Percentiles rank a stretch among this genome's conserved stretches.
phyloP scores from a whole-genome alignment of 1,140 invertebrate species.

The Andrena cerasifolii region DNA sequence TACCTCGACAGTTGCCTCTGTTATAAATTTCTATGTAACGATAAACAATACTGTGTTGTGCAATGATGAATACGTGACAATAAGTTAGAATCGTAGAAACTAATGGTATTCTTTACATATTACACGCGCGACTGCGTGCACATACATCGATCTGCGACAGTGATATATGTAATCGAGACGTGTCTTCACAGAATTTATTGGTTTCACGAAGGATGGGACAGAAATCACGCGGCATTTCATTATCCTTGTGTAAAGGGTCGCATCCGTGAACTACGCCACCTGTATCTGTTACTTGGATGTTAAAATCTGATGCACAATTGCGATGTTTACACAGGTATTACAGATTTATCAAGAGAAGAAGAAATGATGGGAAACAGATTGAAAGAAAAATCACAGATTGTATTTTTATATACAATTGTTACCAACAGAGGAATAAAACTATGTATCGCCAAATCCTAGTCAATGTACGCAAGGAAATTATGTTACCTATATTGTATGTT shows the following conservation, averaged over 20 bases:
- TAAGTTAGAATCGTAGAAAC: slow-evolving; percentile 52
- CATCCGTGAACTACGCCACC: slow-evolving; percentile 49
- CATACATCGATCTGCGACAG: slow-evolving; percentile 49
- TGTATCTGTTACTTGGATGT: slow-evolving; percentile 61
- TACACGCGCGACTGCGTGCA: not conserved
- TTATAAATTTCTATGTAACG: slow-evolving; percentile 58
- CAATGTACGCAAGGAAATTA: slow-evolving; percentile 69
- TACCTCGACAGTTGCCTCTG: slow-evolving; percentile 54
- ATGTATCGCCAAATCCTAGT: slow-evolving; percentile 78
- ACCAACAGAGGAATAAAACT: slow-evolving; percentile 69
- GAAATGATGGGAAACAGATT: slow-evolving; percentile 17
- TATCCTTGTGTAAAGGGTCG: slow-evolving; percentile 26
- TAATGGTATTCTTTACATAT: slow-evolving; percentile 37
- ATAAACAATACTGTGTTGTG: slow-evolving; percentile 49
- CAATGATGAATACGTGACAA: slow-evolving; percentile 62
- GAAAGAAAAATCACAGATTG: slow-evolving; percentile 66
- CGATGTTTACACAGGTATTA: slow-evolving; percentile 44
- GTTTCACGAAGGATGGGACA: slow-evolving; percentile 34
- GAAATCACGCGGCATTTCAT: slow-evolving; percentile 52
- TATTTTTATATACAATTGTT: slow-evolving; percentile 81
- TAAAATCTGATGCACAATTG: slow-evolving; percentile 67
- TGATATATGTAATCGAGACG: slow-evolving; percentile 49
- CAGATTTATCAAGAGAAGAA: slow-evolving; percentile 46
- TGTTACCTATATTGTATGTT: slow-evolving; percentile 79
- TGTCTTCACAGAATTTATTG: slow-evolving; percentile 54